Evolutionary conservation across 2,113 vertebrate species (phyloP).

Genomic region (Myrmecobius fasciatus): DNA sequence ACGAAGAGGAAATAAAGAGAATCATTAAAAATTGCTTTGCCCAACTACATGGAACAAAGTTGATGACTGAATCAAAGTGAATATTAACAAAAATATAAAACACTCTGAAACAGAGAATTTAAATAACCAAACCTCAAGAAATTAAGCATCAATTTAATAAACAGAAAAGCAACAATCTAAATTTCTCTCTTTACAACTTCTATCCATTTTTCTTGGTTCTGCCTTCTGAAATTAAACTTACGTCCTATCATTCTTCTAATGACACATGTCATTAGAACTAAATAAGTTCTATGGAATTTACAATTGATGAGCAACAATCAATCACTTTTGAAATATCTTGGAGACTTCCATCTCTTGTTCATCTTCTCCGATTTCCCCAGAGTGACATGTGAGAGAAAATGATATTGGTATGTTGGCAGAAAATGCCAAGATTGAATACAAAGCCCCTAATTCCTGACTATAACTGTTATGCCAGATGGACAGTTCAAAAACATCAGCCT

Average conservation of each 20-base stretch:
- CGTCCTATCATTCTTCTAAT: background rate
- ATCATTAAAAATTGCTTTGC: background rate
- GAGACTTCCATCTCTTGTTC: background rate
- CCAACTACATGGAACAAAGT: background rate
- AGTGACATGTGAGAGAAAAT: slow-evolving; percentile 35
- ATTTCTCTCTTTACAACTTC: background rate
- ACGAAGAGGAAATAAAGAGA: background rate
- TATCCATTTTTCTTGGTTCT: background rate
- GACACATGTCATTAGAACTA: background rate
- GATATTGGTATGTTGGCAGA: slow-evolving; percentile 92
- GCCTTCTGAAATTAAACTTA: background rate
- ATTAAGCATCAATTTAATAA: background rate
- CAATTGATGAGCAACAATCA: too few species aligned
- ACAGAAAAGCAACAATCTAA: background rate
- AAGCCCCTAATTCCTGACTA: slow-evolving; percentile 94
- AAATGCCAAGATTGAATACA: slow-evolving; percentile 94
- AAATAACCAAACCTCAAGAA: background rate
- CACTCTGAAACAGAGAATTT: background rate
- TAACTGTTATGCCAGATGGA: slow-evolving; percentile 95
- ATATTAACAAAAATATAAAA: background rate
- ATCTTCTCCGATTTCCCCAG: slow-evolving; percentile 39
- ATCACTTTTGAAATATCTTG: background rate
- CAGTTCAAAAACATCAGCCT: slow-evolving; percentile 94
- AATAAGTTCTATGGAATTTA: background rate
- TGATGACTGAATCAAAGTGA: background rate